These are phyloP conservation scores for Sycon ciliatum DNA, from an alignment of 37 sponge, comb jelly and placozoan genomes.

Conservation along the genomic window DNA sequence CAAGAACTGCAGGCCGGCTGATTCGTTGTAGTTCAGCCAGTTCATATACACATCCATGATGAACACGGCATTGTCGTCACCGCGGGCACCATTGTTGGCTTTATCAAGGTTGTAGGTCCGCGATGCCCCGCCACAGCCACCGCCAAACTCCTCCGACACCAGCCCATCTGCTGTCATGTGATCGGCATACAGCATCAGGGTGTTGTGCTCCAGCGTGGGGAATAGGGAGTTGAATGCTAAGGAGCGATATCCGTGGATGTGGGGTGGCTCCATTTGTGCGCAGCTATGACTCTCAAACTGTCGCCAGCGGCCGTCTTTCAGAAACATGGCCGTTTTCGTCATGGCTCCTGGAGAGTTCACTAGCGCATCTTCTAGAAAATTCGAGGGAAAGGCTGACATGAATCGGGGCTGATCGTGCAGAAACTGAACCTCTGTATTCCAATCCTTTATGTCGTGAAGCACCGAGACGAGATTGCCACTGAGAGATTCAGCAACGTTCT, in stretches of 20 bases:
- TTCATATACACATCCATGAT: slow-evolving; percentile 9
- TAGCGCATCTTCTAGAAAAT: background rate
- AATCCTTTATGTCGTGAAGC: background rate
- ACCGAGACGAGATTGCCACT: background rate
- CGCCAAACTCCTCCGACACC: background rate
- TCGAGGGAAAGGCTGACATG: too few species aligned
- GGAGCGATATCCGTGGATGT: slow-evolving; percentile 1
- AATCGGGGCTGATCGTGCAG: too few species aligned
- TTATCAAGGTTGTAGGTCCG: background rate
- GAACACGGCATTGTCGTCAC: slow-evolving; percentile 14
- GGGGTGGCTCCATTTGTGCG: slow-evolving; percentile 11
- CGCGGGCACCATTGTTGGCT: background rate
- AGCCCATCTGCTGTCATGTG: background rate
- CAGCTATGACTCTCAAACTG: slow-evolving; percentile 11
- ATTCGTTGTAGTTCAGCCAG: background rate
- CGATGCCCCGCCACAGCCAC: slow-evolving; percentile 2
- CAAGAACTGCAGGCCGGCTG: background rate
- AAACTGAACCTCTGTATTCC: too few species aligned
- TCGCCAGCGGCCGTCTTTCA: slow-evolving; percentile 11
- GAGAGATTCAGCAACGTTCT: background rate
- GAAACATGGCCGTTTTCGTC: background rate
- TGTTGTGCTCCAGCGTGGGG: background rate
- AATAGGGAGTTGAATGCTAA: background rate
- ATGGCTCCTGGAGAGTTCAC: background rate
- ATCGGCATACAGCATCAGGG: background rate